These are phyloP conservation scores for Microctenopoma steveboyesi DNA, from an alignment of 2,797 vertebrate genomes.

Conservation along the genomic window DNA sequence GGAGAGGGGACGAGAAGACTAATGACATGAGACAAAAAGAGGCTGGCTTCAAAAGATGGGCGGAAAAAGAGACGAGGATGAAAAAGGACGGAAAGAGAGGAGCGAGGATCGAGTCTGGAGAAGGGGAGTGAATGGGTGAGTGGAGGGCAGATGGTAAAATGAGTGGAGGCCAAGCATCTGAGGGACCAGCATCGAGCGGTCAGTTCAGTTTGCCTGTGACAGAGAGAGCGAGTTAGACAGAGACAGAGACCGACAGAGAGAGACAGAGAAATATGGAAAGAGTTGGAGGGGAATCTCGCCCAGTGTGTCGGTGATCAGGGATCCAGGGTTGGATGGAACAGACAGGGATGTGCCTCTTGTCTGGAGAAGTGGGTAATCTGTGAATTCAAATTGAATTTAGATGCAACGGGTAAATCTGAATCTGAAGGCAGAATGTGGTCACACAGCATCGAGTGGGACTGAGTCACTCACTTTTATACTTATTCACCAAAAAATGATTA, in stretches of 20 bases:
- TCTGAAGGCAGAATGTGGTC: not conserved
- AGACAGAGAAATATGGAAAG: slow-evolving; percentile 10
- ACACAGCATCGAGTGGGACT: slow-evolving; percentile 15
- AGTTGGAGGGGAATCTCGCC: slow-evolving; percentile 24
- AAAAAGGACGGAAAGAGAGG: slow-evolving; percentile 4
- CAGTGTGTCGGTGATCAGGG: slow-evolving; percentile 52
- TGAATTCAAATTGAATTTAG: slow-evolving; percentile 39
- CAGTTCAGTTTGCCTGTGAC: slow-evolving; percentile 30
- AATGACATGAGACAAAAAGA: no score
- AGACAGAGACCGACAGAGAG: not conserved
- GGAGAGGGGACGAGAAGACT: not conserved
- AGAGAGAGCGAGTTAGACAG: slow-evolving; percentile 2
- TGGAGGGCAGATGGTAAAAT: slow-evolving; percentile 46
- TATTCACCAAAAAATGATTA: not conserved
- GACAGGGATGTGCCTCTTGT: slow-evolving; percentile 20
- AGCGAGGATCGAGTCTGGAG: slow-evolving; percentile 16
- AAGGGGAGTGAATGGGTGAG: slow-evolving; percentile 7
- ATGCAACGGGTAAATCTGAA: slow-evolving; percentile 40
- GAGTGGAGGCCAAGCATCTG: slow-evolving; percentile 61
- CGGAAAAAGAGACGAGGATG: slow-evolving; percentile 3
- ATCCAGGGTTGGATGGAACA: slow-evolving; percentile 50
- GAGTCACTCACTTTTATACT: not conserved
- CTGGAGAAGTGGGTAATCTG: slow-evolving; percentile 40
- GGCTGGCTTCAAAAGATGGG: not conserved
- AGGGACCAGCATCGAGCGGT: slow-evolving; percentile 69